Conservation (phyloP, 2,888 invertebrate genomes). For the Formica aserva region DNA sequence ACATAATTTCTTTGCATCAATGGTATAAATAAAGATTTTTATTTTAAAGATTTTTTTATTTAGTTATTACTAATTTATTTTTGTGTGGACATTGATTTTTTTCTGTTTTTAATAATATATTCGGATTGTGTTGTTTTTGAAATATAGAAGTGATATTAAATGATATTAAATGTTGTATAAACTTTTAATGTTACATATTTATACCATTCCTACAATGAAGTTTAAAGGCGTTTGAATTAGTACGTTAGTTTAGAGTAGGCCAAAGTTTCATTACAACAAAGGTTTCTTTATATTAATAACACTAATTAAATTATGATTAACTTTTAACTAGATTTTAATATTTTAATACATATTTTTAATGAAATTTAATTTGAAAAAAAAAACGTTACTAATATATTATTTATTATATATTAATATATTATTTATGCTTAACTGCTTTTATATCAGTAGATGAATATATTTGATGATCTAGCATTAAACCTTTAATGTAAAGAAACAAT, state of each 20-base stretch:
- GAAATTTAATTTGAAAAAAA: not conserved
- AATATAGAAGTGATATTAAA: slow-evolving; percentile 16
- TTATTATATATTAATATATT: not conserved
- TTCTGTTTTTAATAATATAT: not conserved
- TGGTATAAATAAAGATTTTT: slow-evolving; percentile 43
- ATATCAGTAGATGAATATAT: not conserved
- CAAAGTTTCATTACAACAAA: slow-evolving; percentile 75
- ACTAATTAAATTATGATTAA: slow-evolving; percentile 8
- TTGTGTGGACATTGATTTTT: not conserved
- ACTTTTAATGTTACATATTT: slow-evolving; percentile 65
- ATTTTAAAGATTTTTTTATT: not conserved
- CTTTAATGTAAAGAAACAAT: slow-evolving; percentile 78
- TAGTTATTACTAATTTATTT: slow-evolving; percentile 16
- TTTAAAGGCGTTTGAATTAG: slow-evolving; percentile 68
- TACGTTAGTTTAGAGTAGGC: slow-evolving; percentile 55
- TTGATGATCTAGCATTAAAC: slow-evolving; percentile 59
- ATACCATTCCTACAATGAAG: slow-evolving; percentile 79
- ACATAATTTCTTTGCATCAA: slow-evolving; percentile 45
- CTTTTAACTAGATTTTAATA: not conserved
- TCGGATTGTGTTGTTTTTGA: slow-evolving; percentile 9
- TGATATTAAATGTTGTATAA: slow-evolving; percentile 62
- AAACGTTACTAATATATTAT: not conserved
- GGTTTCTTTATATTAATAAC: slow-evolving; percentile 55
- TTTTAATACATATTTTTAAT: not conserved
- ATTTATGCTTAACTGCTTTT: not conserved